A percentile compares a stretch with the other conserved stretches of the same genome.
phyloP scores from a whole-genome alignment of 1,140 invertebrate genomes.

The Aphaenogaster rudis region DNA sequence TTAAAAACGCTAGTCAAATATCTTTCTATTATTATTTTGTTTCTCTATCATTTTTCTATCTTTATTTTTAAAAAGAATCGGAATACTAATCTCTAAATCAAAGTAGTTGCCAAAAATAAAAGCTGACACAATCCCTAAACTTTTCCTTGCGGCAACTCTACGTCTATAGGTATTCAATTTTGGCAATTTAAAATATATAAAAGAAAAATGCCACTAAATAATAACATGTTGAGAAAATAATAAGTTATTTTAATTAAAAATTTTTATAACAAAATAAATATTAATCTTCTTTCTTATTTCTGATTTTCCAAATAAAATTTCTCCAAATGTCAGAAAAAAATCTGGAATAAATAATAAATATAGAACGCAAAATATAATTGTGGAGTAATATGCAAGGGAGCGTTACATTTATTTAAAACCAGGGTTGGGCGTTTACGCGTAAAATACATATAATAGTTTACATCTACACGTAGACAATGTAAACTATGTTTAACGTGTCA shows the following conservation, averaged over 20 bases:
- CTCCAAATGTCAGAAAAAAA: not conserved
- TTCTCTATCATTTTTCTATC: not conserved
- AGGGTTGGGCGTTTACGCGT: too few relatives aligned
- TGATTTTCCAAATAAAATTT: not conserved
- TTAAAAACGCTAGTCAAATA: not conserved
- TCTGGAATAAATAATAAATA: slow-evolving; percentile 1
- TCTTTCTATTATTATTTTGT: not conserved
- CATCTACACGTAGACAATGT: too few relatives aligned
- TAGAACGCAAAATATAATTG: not conserved
- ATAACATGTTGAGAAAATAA: not conserved
- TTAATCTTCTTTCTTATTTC: not conserved
- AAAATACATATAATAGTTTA: too few relatives aligned
- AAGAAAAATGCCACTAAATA: not conserved
- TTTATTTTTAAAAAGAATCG: not conserved
- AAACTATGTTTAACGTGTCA: too few relatives aligned
- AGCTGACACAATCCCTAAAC: slow-evolving; percentile 38
- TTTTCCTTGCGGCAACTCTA: slow-evolving; percentile 45
- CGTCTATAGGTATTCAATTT: not conserved
- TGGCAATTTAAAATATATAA: not conserved
- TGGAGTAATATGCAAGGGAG: not conserved
- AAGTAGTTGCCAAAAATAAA: slow-evolving; percentile 67
- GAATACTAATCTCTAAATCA: slow-evolving; percentile 30
- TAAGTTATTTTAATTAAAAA: not conserved
- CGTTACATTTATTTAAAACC: not conserved
- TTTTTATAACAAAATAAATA: not conserved